phyloP scores from a whole-genome alignment of 2,113 vertebrate species.

The Melanerpes formicivorus region DNA sequence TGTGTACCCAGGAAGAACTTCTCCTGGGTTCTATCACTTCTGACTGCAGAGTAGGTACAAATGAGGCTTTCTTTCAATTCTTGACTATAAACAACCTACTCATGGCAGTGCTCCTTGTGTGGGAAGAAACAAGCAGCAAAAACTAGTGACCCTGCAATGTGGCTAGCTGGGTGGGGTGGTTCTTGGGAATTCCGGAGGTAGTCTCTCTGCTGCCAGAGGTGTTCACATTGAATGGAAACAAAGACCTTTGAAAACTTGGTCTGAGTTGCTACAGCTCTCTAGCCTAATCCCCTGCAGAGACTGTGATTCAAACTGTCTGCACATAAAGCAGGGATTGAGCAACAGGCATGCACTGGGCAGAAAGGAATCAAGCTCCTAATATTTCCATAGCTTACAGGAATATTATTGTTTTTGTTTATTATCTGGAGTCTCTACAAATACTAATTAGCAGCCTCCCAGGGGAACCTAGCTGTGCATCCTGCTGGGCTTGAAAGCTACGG shows the following conservation, averaged over 20 bases:
- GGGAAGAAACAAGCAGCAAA: neutral
- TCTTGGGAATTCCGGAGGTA: neutral
- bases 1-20: neutral
- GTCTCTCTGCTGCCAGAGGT: neutral
- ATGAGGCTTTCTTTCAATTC: neutral
- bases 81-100: neutral
- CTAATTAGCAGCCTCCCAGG: slow-evolving; percentile 34
- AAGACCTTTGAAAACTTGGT: neutral
- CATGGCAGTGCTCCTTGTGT: neutral
- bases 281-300: neutral
- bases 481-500: neutral
- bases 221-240: neutral
- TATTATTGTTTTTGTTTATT: slow-evolving; percentile 39
- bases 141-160: neutral
- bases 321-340: neutral
- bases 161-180: neutral
- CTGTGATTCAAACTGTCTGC: neutral
- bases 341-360: neutral
- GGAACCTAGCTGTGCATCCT: neutral
- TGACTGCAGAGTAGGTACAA: neutral
- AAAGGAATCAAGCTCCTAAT: neutral
- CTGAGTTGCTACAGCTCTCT: neutral
- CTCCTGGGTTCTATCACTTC: neutral
- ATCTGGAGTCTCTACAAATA: slow-evolving; percentile 25
- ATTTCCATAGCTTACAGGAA: neutral